Evolutionary conservation across 2,113 vertebrate genomes (phyloP).

Genomic region (Sinocyclocheilus rhinocerous): DNA sequence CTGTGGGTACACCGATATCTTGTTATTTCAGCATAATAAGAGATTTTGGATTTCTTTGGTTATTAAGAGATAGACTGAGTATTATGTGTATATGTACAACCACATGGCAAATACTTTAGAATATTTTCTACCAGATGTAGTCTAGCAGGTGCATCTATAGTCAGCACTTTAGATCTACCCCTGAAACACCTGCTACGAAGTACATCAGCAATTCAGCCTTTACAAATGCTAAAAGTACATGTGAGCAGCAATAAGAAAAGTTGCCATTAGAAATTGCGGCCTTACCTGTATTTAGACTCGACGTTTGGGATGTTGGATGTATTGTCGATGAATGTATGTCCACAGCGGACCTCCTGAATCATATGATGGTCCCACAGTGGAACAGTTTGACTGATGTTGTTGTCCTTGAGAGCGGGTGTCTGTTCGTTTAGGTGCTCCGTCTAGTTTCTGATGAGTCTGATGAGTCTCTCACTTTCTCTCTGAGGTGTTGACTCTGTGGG

Average conservation of each 20-base stretch:
- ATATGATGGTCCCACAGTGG: neutral
- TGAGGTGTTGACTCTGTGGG: slow-evolving; percentile 83
- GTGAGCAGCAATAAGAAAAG: neutral
- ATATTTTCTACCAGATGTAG: neutral
- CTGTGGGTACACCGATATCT: neutral
- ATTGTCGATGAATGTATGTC: neutral
- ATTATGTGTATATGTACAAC: neutral
- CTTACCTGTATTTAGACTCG: slow-evolving; percentile 16
- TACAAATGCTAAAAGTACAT: neutral
- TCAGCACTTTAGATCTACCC: neutral
- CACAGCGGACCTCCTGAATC: neutral
- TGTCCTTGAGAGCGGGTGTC: neutral
- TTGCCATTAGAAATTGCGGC: neutral
- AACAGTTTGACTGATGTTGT: neutral
- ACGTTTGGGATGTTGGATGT: neutral
- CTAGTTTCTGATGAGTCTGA: slow-evolving; percentile 56
- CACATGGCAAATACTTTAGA: neutral
- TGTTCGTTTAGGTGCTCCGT: slow-evolving; percentile 42
- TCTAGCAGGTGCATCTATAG: slow-evolving; percentile 52
- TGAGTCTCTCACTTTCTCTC: slow-evolving; percentile 65
- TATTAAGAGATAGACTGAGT: neutral
- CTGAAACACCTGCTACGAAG: slow-evolving; percentile 14
- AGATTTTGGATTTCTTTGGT: neutral
- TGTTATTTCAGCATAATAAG: neutral
- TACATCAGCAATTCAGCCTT: neutral